Evolutionary conservation across 2,888 invertebrate genomes (phyloP), one percentile per base, ranked within the genome.

Genomic region (Pristionchus maxplancki): DNA sequence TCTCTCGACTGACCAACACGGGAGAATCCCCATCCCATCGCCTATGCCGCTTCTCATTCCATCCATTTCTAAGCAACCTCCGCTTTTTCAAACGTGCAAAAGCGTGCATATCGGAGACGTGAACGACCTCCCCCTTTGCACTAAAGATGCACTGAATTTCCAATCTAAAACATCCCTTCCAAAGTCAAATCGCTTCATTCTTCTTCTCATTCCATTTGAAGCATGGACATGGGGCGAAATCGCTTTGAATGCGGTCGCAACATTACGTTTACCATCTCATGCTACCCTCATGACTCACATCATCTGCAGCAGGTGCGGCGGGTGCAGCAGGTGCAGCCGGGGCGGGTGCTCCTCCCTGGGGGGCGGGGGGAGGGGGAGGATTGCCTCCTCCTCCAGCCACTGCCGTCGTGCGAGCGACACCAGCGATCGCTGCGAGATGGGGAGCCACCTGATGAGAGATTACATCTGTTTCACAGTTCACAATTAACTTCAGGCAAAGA

Each of bases 401-500:
- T 15, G 84, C 84, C 31, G 53, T 58, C 24, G 91, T 91, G 44
- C 92, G 88, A 50, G 91, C 90, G 58, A 90, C 90, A 50, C 87
- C 88, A 20, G 90, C 87, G 31, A 92, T 91, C 37, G 88, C 48
- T 44, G 88, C 88, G 67, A 92, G 89, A 87, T 91, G 91, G 44
- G 87, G 62, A 17, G 89, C 88, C 58, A 91, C 90, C 58, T 90
- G 89, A 40, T 20, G n/a, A 5, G 31, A 20, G 67, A 6, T 31
- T 67, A 67, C n/a, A n/a, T n/a, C n/a, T n/a, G n/a, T n/a, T n/a
- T n/a, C n/a, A n/a, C n/a, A n/a, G n/a, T n/a, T n/a, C n/a, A n/a
- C n/a, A n/a, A n/a, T n/a, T n/a, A n/a, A n/a, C n/a, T n/a, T n/a
- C n/a, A n/a, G n/a, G n/a, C n/a, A n/a, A n/a, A n/a, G n/a, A n/a